Base-by-base conservation (phyloP, 64 coral and sea anemone genomes). In the Stichodactyla helianthus region DNA sequence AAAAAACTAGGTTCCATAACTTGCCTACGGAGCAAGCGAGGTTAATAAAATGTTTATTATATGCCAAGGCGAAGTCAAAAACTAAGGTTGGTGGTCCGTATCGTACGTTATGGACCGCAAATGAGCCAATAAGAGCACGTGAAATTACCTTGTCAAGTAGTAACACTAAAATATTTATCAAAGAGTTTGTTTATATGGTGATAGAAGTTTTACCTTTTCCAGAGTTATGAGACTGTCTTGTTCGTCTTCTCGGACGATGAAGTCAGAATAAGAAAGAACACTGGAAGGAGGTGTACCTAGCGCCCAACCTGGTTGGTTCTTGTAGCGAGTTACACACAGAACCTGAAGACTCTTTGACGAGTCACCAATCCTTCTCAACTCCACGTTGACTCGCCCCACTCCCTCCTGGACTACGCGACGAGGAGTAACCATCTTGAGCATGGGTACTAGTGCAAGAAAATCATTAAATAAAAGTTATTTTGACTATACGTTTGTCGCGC, bases 251-350 rank as follows among this genome's bases (percentile, higher is more conserved):
- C 92, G 82, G 54, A 76, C 71, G 52, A 98, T 92, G 63, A 94
- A 98, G 71, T 98, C 95, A 15, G 95, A 92, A 31, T 92, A 98
- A 8, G 95, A 98, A n/a, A 83, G 88, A 85, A 98, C 59, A 6
- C 86, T 53, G 13, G 87, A 82, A 7, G 92, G 92, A 5, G 62
- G 53, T 7, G 89, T 84, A 2, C 92, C 96, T 77, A 74, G 54
- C 9, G 96, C 96, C 90, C 93, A 90, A 5, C 93, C 87, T 82
- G 54, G 79, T 58, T 57, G 22, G 62, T 76, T 82, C 14, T 81
- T 63, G 57, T 55, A 63, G 10, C 83, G 83, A 59, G 90, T 92
- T 50, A 87, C 60, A 56, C 92, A 93, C 59, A 50, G 54, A 0
- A 93, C 88, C 58, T 74, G 60, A 6, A 86, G 50, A 19, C 78